Conservation (phyloP, 2,113 vertebrate genomes). For the Muntiacus muntjak region DNA sequence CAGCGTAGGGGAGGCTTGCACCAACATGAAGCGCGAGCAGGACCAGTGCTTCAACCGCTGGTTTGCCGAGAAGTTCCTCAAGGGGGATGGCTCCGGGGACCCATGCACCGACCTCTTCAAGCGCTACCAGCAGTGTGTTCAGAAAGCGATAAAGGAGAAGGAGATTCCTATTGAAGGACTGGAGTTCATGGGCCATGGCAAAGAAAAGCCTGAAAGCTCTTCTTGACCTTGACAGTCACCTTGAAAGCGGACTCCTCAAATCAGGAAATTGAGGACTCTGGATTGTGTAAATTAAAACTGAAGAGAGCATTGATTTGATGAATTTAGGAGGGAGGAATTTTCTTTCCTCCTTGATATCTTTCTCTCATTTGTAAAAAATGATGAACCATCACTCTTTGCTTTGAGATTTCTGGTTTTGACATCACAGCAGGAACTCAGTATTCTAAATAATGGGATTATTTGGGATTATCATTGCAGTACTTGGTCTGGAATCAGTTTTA, state of each 20-base stretch:
- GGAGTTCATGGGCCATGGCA: constrained; percentile 95
- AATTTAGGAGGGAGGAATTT: neutral
- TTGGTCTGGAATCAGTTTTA: constrained; percentile 55
- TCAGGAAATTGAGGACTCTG: neutral
- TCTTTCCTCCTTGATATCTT: neutral
- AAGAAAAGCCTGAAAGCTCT: constrained; percentile 90
- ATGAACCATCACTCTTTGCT: neutral
- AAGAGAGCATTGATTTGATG: neutral
- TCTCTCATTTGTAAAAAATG: neutral
- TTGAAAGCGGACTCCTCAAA: neutral
- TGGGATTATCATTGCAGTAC: neutral
- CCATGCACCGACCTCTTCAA: constrained; percentile 94
- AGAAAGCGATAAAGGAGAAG: constrained; percentile 98
- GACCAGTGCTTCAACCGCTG: constrained; percentile 99
- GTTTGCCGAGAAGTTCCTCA: constrained; percentile 98
- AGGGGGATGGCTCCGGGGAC: constrained; percentile 90
- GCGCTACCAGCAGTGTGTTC: constrained; percentile 93
- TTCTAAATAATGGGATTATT: neutral
- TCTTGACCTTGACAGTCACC: constrained; percentile 73
- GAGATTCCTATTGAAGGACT: constrained; percentile 96
- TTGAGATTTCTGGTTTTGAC: constrained; percentile 45
- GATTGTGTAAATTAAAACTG: neutral
- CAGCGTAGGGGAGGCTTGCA: constrained; percentile 96
- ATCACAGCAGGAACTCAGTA: neutral
- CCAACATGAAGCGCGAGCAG: constrained; percentile 97